Percentiles rank a stretch among this genome's conserved stretches.
Conservation (phyloP, 1,140 invertebrate species). For the Diorhabda carinulata region DNA sequence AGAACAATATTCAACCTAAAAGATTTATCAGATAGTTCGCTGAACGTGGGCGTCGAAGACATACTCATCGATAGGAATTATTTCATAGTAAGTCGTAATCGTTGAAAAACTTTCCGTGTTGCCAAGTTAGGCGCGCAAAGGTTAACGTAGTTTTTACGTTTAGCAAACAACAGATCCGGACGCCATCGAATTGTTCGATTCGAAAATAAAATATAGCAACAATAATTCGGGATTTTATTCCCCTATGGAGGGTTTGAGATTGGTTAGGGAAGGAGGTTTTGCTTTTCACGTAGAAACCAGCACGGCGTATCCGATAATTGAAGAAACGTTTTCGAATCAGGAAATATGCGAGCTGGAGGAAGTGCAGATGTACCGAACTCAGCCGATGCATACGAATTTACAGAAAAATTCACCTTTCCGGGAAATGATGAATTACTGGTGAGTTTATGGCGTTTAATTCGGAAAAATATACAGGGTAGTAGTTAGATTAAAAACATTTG, state of each 20-base stretch:
- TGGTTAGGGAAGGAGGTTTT: conserved; percentile 35
- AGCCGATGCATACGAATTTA: conserved; percentile 35
- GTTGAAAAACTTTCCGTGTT: too few species aligned
- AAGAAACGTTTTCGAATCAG: conserved; percentile 31
- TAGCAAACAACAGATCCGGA: conserved; percentile 23
- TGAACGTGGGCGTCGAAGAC: conserved; percentile 29
- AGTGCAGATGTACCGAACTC: conserved; percentile 35
- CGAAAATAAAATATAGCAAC: conserved; percentile 11
- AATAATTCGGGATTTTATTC: conserved; percentile 28
- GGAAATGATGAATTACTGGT: conserved; percentile 34
- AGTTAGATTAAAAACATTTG: too few species aligned
- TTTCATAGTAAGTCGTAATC: conserved; percentile 25
- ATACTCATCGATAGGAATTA: conserved; percentile 34
- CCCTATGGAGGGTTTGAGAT: conserved; percentile 29
- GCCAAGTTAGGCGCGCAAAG: too few species aligned
- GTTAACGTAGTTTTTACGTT: neutral
- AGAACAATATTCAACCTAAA: conserved; percentile 54
- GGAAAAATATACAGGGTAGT: too few species aligned
- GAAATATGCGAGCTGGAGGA: conserved; percentile 41
- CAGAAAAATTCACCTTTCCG: conserved; percentile 32
- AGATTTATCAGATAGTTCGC: conserved; percentile 27
- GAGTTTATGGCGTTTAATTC: neutral
- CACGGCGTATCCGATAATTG: conserved; percentile 40
- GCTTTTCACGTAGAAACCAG: conserved; percentile 39
- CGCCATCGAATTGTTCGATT: conserved; percentile 9